These are phyloP conservation scores for Menura novaehollandiae DNA, from an alignment of 2,113 vertebrate species.

Conservation along the genomic window DNA sequence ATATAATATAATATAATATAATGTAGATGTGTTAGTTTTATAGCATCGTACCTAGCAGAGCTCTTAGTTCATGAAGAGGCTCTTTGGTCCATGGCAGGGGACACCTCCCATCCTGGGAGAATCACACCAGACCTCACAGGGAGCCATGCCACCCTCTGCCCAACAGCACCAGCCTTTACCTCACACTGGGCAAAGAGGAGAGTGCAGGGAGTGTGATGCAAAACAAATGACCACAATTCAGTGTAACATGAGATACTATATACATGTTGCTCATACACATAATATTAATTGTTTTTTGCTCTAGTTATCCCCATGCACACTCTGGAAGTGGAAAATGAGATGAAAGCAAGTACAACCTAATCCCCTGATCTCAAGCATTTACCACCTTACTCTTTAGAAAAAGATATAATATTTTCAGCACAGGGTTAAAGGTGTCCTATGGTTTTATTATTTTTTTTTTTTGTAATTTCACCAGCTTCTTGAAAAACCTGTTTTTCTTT, in stretches of 20 bases:
- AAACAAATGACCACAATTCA: accelerated
- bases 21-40: accelerated
- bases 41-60: not conserved
- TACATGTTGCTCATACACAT: not conserved
- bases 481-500: conserved; percentile 45
- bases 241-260: accelerated
- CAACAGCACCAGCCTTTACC: not conserved
- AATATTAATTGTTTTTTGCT: accelerated
- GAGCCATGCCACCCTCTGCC: not conserved
- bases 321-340: not conserved
- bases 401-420: not conserved
- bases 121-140: not conserved
- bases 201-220: not conserved
- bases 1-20: no score
- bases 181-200: not conserved
- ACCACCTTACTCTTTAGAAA: not conserved
- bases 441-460: not conserved
- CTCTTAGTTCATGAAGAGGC: not conserved
- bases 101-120: not conserved
- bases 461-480: not conserved
- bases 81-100: not conserved
- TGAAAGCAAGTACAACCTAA: not conserved
- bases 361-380: not conserved
- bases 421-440: not conserved
- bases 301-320: not conserved